These are phyloP conservation scores for Ecdyonurus torrentis DNA, from an alignment of 2,888 invertebrate genomes.

Conservation along the genomic window DNA sequence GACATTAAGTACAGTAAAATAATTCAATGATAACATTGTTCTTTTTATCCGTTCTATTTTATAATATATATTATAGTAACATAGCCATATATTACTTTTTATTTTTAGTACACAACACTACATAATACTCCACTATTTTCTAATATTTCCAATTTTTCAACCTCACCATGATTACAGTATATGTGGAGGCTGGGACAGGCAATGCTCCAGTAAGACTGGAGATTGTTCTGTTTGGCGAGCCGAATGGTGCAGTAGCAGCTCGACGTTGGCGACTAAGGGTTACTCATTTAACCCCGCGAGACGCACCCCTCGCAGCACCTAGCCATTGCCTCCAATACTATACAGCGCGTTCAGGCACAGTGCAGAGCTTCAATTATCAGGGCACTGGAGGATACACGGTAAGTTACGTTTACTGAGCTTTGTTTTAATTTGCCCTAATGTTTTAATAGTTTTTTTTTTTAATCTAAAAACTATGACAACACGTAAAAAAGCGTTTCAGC, in stretches of 20 bases:
- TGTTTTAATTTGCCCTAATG: not conserved
- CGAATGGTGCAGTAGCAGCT: slow-evolving; percentile 13
- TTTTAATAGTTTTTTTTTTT: not conserved
- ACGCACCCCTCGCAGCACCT: slow-evolving; percentile 29
- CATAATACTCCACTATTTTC: too few species aligned
- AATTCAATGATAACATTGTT: too few species aligned
- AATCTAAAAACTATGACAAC: not conserved
- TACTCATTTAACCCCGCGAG: slow-evolving; percentile 28
- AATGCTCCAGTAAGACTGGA: slow-evolving; percentile 25
- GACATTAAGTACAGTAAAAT: too few species aligned
- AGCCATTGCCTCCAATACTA: slow-evolving; percentile 49
- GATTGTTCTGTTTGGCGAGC: not conserved
- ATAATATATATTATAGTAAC: too few species aligned
- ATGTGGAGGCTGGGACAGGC: slow-evolving; percentile 44
- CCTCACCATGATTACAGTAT: too few species aligned
- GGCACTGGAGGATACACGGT: slow-evolving; percentile 25
- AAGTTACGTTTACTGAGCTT: not conserved
- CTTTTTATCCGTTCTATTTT: too few species aligned
- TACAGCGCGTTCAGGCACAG: slow-evolving; percentile 35
- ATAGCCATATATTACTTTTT: too few species aligned
- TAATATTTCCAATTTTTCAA: too few species aligned
- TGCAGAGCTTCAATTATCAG: slow-evolving; percentile 57
- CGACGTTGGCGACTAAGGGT: slow-evolving; percentile 20
- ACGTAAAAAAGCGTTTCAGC: not conserved
- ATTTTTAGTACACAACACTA: too few species aligned